Base-by-base conservation (phyloP, 30 jellyfish, hydroid and myxozoan species). In the Cassiopea xamachana region DNA sequence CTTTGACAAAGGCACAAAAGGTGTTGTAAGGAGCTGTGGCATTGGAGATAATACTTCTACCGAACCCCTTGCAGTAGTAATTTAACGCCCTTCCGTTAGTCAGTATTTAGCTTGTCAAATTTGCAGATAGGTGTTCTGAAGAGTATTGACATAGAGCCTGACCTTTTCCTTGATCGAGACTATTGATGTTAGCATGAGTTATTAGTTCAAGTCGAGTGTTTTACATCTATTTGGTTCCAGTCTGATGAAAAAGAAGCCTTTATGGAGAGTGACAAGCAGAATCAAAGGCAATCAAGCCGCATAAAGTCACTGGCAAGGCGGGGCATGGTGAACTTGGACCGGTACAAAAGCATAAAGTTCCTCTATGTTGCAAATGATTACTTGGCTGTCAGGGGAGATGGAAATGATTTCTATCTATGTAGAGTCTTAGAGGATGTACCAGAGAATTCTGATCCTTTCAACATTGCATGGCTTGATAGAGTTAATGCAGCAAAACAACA, bases 401-500 rank as follows among this genome's bases (percentile, higher is more conserved):
- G 86, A 51, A 60, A 62, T 8, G 91, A 64, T 18, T 91, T 91
- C 81, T 91, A 72, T 79, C 64, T 91, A 27, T 86, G 94, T 50
- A 85, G 85, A 84, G 89, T 86, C 48, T 72, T 91, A 5, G 97
- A 91, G 85, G 97, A 91, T 84, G 97, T 91, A 2, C 89, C 92
- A 18, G 94, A 91, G 46, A 80, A 69, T 55, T 59, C 68, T 17
- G 87, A 69, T 27, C n/a, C 49, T 50, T 84, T 91, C 79, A 75
- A 77, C 50, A 77, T 91, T 60, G 89, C 97, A 2, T 91, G 97
- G 97, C 87, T 69, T 68, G 93, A 91, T 68, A 47, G 67, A 60
- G 89, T 89, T 50, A 79, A 60, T 16, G 78, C 71, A 5, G 47
- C 46, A 43, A 50, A 81, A 10, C 73, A 89, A 14, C 58, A 64